Evolutionary conservation across 2,797 vertebrate genomes (phyloP), one percentile per base, ranked within the genome.

Genomic region (Lophotriccus pileatus): DNA sequence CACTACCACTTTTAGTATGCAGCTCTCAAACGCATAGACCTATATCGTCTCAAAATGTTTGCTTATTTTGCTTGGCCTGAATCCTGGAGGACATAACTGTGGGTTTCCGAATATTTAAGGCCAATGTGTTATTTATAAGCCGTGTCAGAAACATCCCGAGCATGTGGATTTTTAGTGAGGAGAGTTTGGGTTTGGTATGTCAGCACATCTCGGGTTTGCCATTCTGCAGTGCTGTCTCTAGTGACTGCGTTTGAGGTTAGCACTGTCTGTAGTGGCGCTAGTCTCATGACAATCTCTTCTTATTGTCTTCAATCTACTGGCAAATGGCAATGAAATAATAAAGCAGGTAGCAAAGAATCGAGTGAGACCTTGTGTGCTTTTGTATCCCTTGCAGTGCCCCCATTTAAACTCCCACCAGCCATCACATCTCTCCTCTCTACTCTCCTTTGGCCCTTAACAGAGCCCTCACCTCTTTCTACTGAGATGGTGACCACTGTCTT

Each of bases 81-180:
- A 56, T 96, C 94, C 95, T 86, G 64, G 89, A 95, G 89, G 46
- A 87, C 83, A 94, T 95, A 93, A 77, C 89, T 96, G 95, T 94
- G 95, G 95, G 85, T 96, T 96, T 97, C 91, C 23, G 34, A 97
- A 94, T 96, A 94, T 95, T 96, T 96, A 94, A 91, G 83, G 63
- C 76, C 34, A 96, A 95, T 94, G 70, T 76, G 82, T 96, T 96
- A 93, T 96, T 97, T 96, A 96, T 95, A 95, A 96, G 84, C 62
- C 69, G 55, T 86, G 89, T 93, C 7, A 30, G 94, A 96, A 96
- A 91, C 85, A 94, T 94, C 77, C 87, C 15, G 83, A 94, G 91
- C 87, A 79, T 93, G 94, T 50, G 89, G 89, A 95, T 90, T 96
- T 95, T 89, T 90, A 84, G 85, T 56, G 53, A 96, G 82, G 77